Conservation (phyloP, 2,888 invertebrate genomes). For the Tubiluchus corallicola region DNA sequence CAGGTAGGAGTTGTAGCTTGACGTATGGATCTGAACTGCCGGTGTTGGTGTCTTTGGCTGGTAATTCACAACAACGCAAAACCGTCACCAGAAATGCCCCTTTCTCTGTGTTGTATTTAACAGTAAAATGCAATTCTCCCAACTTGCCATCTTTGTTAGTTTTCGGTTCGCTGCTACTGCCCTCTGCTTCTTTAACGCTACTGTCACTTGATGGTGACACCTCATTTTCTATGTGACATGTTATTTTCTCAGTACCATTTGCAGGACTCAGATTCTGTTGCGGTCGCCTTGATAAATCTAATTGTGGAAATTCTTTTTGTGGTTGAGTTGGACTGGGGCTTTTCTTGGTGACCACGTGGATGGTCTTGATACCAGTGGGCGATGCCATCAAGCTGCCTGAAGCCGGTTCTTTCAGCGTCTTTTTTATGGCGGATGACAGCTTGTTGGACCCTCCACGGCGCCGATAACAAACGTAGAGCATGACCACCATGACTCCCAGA, state of each 20-base stretch:
- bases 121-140: constrained; percentile 70
- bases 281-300: background rate
- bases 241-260: background rate
- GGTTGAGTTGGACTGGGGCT: constrained; percentile 63
- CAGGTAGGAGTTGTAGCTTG: constrained; percentile 86
- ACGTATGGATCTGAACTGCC: constrained; percentile 89
- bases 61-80: constrained; percentile 68
- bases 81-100: constrained; percentile 79
- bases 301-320: constrained; percentile 3
- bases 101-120: constrained; percentile 73
- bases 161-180: constrained; percentile 21
- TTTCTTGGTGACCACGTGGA: constrained; percentile 41
- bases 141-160: constrained; percentile 37
- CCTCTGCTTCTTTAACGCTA: constrained; percentile 28
- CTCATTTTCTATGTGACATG: constrained; percentile 38
- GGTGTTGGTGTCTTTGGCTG: constrained; percentile 54
- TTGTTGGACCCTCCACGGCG: constrained; percentile 30
- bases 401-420: constrained; percentile 22
- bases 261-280: too few species aligned
- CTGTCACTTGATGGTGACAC: constrained; percentile 26
- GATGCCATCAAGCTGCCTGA: background rate
- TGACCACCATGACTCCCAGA: constrained; percentile 39
- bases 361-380: background rate
- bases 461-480: constrained; percentile 45
- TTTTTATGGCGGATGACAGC: constrained; percentile 26